phyloP scores from a whole-genome alignment of 2,113 vertebrate species.

The Anolis sagrei region DNA sequence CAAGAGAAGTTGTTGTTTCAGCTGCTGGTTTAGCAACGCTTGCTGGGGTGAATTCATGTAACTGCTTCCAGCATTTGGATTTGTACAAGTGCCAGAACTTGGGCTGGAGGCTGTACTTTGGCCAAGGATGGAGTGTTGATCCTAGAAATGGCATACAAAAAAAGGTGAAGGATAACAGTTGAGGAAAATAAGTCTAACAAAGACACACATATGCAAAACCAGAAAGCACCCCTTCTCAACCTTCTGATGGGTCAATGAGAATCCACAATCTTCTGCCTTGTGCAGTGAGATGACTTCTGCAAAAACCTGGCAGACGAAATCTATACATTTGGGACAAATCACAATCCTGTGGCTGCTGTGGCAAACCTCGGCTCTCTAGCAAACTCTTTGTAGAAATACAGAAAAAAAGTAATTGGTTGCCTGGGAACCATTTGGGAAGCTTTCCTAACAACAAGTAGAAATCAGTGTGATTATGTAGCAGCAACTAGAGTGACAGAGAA shows the following conservation, averaged over 20 bases:
- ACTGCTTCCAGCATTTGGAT: conserved; percentile 79
- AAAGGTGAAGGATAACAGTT: background rate
- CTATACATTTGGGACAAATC: conserved; percentile 33
- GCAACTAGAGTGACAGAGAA: background rate
- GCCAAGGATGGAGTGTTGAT: conserved; percentile 79
- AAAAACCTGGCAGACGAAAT: conserved; percentile 35
- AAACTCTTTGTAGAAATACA: conserved; percentile 42
- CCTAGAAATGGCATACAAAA: conserved; percentile 70
- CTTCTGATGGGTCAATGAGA: conserved; percentile 28
- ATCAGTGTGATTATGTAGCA: conserved; percentile 34
- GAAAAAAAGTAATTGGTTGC: background rate
- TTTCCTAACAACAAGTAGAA: background rate
- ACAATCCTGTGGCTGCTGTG: conserved; percentile 47
- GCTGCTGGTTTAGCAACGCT: conserved; percentile 82
- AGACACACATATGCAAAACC: background rate
- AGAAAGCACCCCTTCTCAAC: background rate
- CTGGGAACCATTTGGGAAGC: conserved; percentile 53
- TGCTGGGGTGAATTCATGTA: conserved; percentile 81
- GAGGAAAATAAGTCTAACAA: background rate
- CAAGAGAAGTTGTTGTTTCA: conserved; percentile 82
- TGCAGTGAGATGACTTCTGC: background rate
- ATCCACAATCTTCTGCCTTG: conserved; percentile 37
- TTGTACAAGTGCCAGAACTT: conserved; percentile 78
- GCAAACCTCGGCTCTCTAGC: conserved; percentile 53
- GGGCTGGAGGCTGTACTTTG: conserved; percentile 77